Conservation (phyloP, 2,888 invertebrate species). For the Drosophila pegasa region DNA sequence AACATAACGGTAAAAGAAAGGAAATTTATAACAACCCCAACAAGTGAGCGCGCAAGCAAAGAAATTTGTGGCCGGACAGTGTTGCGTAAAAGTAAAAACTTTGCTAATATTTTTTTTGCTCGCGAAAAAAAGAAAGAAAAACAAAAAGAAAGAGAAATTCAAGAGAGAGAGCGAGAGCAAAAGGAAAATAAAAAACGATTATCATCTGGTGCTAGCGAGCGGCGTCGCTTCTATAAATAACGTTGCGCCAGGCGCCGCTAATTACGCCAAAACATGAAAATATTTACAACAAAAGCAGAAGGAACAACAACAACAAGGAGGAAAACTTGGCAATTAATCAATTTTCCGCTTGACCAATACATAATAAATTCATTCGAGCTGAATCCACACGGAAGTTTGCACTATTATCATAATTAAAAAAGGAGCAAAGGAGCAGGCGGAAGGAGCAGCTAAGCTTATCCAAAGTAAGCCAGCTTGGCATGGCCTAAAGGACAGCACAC, state of each 20-base stretch:
- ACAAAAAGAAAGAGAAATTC: background rate
- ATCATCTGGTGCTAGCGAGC: constrained; percentile 58
- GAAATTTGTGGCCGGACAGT: constrained; percentile 44
- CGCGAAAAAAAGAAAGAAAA: constrained; percentile 24
- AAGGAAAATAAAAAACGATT: constrained; percentile 55
- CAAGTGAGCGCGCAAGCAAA: constrained; percentile 37
- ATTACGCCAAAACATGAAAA: constrained; percentile 80
- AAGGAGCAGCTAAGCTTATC: constrained; percentile 18
- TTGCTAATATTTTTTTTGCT: constrained; percentile 30
- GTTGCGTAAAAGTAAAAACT: constrained; percentile 62
- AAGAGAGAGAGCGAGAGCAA: background rate
- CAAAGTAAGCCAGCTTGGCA: constrained; percentile 27
- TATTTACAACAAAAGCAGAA: constrained; percentile 55
- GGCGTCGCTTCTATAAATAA: constrained; percentile 68
- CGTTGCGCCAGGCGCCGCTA: constrained; percentile 63
- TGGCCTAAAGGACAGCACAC: constrained; percentile 28
- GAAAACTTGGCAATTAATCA: constrained; percentile 73
- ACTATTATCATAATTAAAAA: constrained; percentile 71
- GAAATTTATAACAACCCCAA: constrained; percentile 28
- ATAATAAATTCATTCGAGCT: constrained; percentile 52
- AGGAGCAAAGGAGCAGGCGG: background rate
- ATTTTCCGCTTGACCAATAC: constrained; percentile 76
- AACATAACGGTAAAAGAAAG: constrained; percentile 5
- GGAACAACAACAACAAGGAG: constrained; percentile 33
- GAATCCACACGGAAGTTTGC: constrained; percentile 49